phyloP scores from a whole-genome alignment of 92 coral and sea anemone species.

The Ricordea florida region DNA sequence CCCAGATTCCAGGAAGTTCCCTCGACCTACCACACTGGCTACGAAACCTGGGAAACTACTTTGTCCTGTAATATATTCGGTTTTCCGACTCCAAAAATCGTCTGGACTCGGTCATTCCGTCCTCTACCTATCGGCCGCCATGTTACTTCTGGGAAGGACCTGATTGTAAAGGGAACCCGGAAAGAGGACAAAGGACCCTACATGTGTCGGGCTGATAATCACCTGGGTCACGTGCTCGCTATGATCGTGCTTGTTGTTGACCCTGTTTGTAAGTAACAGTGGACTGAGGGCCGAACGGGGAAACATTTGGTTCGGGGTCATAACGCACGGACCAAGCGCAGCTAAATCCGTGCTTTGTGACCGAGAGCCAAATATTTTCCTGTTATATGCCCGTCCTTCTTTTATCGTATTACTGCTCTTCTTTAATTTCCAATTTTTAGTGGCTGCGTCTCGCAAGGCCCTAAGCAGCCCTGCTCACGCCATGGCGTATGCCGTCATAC shows the following conservation, averaged over 20 bases:
- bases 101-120: constrained; percentile 73
- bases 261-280: constrained; percentile 82
- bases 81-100: constrained; percentile 60
- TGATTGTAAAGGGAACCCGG: constrained; percentile 50
- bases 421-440: too few species aligned
- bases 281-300: too few species aligned
- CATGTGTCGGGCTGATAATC: constrained; percentile 78
- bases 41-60: constrained; percentile 78
- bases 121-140: constrained; percentile 63
- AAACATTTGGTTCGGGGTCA: too few species aligned
- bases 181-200: constrained; percentile 70
- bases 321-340: too few species aligned
- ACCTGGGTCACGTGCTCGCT: constrained; percentile 68
- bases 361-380: too few species aligned
- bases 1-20: constrained; percentile 69
- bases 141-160: constrained; percentile 48
- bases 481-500: too few species aligned
- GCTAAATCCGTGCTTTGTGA: too few species aligned
- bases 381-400: too few species aligned
- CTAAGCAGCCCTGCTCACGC: too few species aligned
- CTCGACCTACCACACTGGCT: constrained; percentile 54
- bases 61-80: constrained; percentile 77
- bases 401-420: too few species aligned
- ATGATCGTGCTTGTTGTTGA: constrained; percentile 71
- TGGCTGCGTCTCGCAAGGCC: too few species aligned